Base-by-base conservation (phyloP, 2,888 invertebrate species). In the Catotricha subobsoleta region DNA sequence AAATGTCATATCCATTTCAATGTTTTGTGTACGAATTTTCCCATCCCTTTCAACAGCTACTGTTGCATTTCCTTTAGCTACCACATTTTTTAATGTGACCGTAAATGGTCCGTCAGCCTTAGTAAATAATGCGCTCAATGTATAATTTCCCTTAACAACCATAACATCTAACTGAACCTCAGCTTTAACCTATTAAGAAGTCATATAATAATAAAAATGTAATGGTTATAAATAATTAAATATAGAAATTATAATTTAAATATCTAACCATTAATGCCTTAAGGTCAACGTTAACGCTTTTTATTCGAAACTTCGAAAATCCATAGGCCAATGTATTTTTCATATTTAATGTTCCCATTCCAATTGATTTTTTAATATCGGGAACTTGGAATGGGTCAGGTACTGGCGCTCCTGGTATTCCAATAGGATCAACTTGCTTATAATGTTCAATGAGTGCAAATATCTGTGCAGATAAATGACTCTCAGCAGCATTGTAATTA, bases 351-450 rank as follows among this genome's bases (percentile, higher is more conserved):
- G 71, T 76, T 25, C 73, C 72, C 41, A 76, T 67, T 1, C 76
- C 74, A 47, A 84, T 67, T 3, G 76, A 74, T 50, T 80, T 76
- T 42, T 70, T 73, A 62, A 81, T 74, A 48, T 81, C 75, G 0
- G 84, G 84, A 19, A 87, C 75, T 1, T 69, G 62, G 65, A 83
- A 74, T 0, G 90, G 88, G 54, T 88, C 87, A 1, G 81, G 80
- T 40, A 88, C 69, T 2, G 77, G 72, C 0, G 73, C 76, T 1
- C 80, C 80, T 0, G 87, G 87, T n/a, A 87, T 55, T 6, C 84
- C 84, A 5, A 81, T 65, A 0, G 84, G 84, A 58, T 86, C 79
- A 13, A 74, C 68, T 52, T 83, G 74, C 57, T 86, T 80, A 59
- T 78, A 87, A 55, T 87, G 84, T 43, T 80, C 76, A 29, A 88